Base-by-base conservation (phyloP, 2,113 vertebrate genomes). In the Hoplias malabaricus region DNA sequence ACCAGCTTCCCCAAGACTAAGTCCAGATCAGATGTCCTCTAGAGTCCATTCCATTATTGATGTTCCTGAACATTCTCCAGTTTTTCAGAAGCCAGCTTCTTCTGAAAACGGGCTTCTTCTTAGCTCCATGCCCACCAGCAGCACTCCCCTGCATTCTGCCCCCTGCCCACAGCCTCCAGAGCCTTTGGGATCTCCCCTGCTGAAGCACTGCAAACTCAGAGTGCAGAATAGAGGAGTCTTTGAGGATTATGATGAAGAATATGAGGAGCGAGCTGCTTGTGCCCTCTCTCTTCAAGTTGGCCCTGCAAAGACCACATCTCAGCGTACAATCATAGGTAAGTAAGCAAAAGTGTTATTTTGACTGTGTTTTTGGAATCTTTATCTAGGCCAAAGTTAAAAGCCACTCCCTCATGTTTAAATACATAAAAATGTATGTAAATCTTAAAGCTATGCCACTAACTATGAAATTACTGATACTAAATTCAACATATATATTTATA, bases 111-210 rank as follows among this genome's bases (percentile, higher is more conserved):
- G 40, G 19, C 36, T 14, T 23, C 75, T 80, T 33, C 1, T 33
- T 9, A 65, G 69, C 4, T 19, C 9, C 0, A 78, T 38, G 1
- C 87, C 84, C 16, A 74, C 82, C 75, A 90, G 89, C 84, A 92
- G 92, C 86, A 92, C 91, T 1, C 91, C 92, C 1, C 79, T 92
- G 50, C 84, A 88, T 27, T 42, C 70, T 1, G 77, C 85, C 14
- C 59, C 48, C 43, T 71, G 62, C 1, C 57, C 62, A 69, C 76
- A 50, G 11, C 56, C 67, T 10, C 33, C 7, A 1, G 76, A 13
- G 40, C 65, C 13, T 0, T 31, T 34, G 2, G 25, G 75, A 27
- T 86, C 87, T 1, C 79, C 80, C 0, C 56, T 86, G 27, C 70
- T 23, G 50, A 53, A 34, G 2, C 27, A 65, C 31, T 6, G n/a